A percentile compares a stretch with the other conserved stretches of the same genome.
phyloP scores from a whole-genome alignment of 2,888 invertebrate species.

The Ophion obscuratus region DNA sequence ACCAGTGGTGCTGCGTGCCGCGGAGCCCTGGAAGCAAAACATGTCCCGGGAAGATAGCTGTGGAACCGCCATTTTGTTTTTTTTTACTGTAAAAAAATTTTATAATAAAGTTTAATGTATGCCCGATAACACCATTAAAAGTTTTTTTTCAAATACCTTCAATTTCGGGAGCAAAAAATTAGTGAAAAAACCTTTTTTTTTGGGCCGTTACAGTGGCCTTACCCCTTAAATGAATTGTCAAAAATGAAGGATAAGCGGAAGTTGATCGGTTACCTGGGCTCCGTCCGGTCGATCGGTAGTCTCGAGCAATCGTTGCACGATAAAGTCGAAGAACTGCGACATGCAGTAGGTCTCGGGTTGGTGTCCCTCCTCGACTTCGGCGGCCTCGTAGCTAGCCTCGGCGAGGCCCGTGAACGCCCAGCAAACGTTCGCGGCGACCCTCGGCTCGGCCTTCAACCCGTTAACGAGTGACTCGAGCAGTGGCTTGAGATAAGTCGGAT shows the following conservation, averaged over 20 bases:
- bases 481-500: slow-evolving; percentile 92
- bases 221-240: too few species aligned
- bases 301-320: slow-evolving; percentile 95
- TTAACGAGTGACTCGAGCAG: slow-evolving; percentile 92
- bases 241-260: neutral
- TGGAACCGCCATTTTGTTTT: too few species aligned
- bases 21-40: too few species aligned
- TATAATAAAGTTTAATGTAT: too few species aligned
- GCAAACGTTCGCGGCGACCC: slow-evolving; percentile 99
- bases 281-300: slow-evolving; percentile 98
- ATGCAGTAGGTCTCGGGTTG: slow-evolving; percentile 97
- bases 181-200: too few species aligned
- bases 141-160: too few species aligned
- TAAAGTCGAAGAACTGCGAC: slow-evolving; percentile 96
- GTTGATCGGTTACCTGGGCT: slow-evolving; percentile 83
- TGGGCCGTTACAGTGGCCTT: too few species aligned
- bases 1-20: too few species aligned
- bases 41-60: too few species aligned
- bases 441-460: slow-evolving; percentile 96
- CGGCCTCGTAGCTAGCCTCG: slow-evolving; percentile 98
- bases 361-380: slow-evolving; percentile 88
- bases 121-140: too few species aligned
- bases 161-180: too few species aligned
- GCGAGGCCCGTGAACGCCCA: slow-evolving; percentile 99
- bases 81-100: too few species aligned